A percentile compares a stretch with the other conserved stretches of the same genome.
Evolutionary conservation across 2,797 vertebrate species (phyloP).

Genomic region (Brachymystax lenok): DNA sequence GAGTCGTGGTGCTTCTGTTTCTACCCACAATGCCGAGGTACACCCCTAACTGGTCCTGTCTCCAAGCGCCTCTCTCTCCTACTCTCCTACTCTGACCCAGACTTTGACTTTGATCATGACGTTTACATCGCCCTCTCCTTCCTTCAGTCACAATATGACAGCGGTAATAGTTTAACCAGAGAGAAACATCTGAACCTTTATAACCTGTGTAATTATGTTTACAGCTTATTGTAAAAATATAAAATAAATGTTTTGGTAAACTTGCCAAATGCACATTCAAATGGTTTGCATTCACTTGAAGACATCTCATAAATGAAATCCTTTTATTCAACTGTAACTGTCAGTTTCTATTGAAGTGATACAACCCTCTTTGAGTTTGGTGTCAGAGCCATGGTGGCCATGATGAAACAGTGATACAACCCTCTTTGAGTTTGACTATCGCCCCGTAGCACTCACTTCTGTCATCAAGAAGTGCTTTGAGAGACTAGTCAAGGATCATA

Average conservation of each 20-base stretch:
- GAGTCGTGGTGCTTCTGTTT: constrained; percentile 46
- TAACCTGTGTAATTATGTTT: constrained; percentile 73
- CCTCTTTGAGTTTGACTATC: too few species aligned
- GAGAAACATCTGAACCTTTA: constrained; percentile 48
- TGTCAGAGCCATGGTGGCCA: too few species aligned
- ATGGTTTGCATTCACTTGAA: constrained; percentile 28
- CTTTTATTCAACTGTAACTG: too few species aligned
- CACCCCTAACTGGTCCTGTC: background rate
- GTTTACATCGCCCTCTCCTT: too few species aligned
- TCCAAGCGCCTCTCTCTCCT: background rate
- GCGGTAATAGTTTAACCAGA: constrained; percentile 20
- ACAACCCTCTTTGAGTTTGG: too few species aligned
- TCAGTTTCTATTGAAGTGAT: too few species aligned
- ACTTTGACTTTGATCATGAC: too few species aligned
- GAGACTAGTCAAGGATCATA: too few species aligned
- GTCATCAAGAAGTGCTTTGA: too few species aligned
- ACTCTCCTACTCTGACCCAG: too few species aligned
- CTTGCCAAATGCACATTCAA: constrained; percentile 59
- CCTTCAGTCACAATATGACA: constrained; percentile 11
- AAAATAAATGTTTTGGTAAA: constrained; percentile 77
- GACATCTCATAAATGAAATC: background rate
- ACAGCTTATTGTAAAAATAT: constrained; percentile 73
- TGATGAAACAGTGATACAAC: too few species aligned
- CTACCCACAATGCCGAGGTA: background rate
- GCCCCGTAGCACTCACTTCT: too few species aligned